phyloP scores from a whole-genome alignment of 2,113 vertebrate species.

The Zosterops hypoxanthus region DNA sequence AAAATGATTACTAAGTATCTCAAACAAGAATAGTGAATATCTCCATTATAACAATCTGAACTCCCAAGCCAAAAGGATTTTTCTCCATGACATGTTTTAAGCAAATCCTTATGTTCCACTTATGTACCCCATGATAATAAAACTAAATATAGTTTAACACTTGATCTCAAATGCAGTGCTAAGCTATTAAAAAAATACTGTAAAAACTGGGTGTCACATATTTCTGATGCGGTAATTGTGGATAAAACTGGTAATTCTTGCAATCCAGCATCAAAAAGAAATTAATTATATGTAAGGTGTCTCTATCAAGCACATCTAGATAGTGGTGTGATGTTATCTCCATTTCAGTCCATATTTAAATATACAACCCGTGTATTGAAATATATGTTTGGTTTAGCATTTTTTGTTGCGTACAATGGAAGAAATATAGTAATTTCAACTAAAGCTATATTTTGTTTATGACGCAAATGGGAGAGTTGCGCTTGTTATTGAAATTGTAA shows the following conservation, averaged over 20 bases:
- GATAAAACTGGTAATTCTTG: neutral
- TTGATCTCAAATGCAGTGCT: neutral
- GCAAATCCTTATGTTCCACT: neutral
- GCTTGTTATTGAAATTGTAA: neutral
- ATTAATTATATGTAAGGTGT: neutral
- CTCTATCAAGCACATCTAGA: neutral
- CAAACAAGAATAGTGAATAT: neutral
- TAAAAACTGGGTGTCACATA: neutral
- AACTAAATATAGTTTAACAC: neutral
- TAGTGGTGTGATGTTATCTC: neutral
- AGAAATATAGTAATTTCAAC: neutral
- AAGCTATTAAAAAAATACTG: neutral
- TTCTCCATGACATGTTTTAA: neutral
- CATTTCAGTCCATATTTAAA: neutral
- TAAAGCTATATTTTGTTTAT: neutral
- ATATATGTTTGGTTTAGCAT: neutral
- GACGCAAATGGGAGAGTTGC: neutral
- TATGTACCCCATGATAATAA: neutral
- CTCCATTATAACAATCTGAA: neutral
- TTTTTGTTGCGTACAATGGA: neutral
- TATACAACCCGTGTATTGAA: neutral
- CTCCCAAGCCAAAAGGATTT: neutral
- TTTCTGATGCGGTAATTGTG: neutral
- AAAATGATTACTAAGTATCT: neutral
- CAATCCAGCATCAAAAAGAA: neutral